Base-by-base conservation (phyloP, 2,888 invertebrate species). In the Drymonia ruficornis region DNA sequence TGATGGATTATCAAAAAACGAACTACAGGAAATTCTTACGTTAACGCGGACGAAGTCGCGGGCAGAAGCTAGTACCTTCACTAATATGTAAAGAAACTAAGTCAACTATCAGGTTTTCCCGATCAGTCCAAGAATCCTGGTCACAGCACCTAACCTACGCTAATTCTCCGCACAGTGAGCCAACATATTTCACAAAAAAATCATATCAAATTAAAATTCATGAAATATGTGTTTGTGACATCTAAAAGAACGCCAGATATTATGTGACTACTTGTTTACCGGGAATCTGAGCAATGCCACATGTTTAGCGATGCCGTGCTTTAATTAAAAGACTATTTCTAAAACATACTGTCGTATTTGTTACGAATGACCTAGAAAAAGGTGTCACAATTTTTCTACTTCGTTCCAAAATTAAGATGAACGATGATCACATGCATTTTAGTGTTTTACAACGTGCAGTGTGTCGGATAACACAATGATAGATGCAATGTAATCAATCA, bases 131-230 rank as follows among this genome's bases (percentile, higher is more conserved):
- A n/a, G 13, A 36, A 0, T 50, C 29, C 8, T 34, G 43, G 42
- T 52, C 50, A 45, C 49, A 13, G 13, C n/a, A 36, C 13, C 36
- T 36, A 36, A 36, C 36, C 36, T 36, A 47, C 46, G 44, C 23
- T 16, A 54, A 60, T 55, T 53, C 44, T 50, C 31, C 16, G 42
- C 9, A 28, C 28, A 44, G 36, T 53, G 56, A 56, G 55, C 53
- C 56, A 69, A 59, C 28, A 44, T 6, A 40, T 15, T 40, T 40
- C 11, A n/a, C 13, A 40, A 40, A 38, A 38, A 38, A 40, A 16
- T 40, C 16, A 40, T 15, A 16, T 40, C 16, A 16, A 16, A 61
- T 38, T 50, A 53, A 19, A 9, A 0, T n/a, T 15, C 16, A 28
- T 47, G 43, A 51, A 31, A 51, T 49, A 49, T 53, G n/a, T n/a